Evolutionary conservation across 2,113 vertebrate species (phyloP), one percentile per base, ranked within the genome.

Genomic region (Psilopsiagon aurifrons): DNA sequence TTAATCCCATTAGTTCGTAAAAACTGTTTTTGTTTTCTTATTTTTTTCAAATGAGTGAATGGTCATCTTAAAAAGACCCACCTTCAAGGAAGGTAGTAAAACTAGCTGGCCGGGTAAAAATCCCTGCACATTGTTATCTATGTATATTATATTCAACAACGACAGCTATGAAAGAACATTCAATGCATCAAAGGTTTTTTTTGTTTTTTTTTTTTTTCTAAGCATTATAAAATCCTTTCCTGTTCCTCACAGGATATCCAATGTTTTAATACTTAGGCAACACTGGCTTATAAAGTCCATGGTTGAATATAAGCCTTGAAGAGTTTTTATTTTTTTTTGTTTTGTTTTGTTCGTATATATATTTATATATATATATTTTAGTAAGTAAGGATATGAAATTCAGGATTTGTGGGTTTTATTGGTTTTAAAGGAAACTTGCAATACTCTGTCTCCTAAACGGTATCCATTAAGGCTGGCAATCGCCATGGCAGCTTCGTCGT

Each of bases 221-320:
- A 98, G 98, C 98, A 97, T 98, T 98, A 98, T 98, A 98, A 98
- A 98, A 98, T 98, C 98, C 98, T 98, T 98, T 98, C 98, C 99
- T 99, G 98, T 99, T 99, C 98, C 98, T 98, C 96, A 98, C 98
- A 98, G 98, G 98, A 98, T 98, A 98, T 98, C 98, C 98, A 98
- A 98, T 99, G 98, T 99, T 98, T 98, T 99, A 99, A 99, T 99
- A 99, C 99, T 99, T 99, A 99, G 99, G 99, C 99, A 99, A 99
- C 99, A 98, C 98, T 99, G 99, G 99, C 99, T 99, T 99, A 99
- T 99, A 99, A 99, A 99, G 99, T 99, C 99, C 99, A 99, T 99
- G 99, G 99, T 99, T 99, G 99, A 99, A 99, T 99, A 99, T 99
- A 99, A 99, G 99, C 99, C 99, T 99, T 98, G 98, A 98, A 98